Evolutionary conservation across 2,888 invertebrate species (phyloP), one percentile per base, ranked within the genome.

Genomic region (Venusia cambrica): DNA sequence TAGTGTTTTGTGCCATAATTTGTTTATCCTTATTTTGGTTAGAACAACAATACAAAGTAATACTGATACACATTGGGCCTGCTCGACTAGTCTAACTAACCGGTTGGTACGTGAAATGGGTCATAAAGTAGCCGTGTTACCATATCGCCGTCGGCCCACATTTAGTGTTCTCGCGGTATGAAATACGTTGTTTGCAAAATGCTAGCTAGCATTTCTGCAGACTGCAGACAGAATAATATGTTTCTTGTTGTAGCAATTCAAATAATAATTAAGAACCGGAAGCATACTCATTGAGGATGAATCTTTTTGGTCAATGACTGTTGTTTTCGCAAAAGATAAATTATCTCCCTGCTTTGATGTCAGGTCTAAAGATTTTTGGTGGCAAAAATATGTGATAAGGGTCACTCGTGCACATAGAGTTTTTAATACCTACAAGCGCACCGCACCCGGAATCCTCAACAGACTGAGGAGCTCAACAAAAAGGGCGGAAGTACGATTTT

Each of bases 161-260:
- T 44, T 28, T 24, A 35, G 36, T 16, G 28, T 27, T 29, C 27
- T 38, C 29, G 34, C 36, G 37, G 22, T 38, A 36, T 39, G 37
- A 40, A 38, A 40, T 40, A 43, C 27, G 26, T 25, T 38, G 35
- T 40, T 34, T 21, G 31, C 35, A 30, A 43, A n/a, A 33, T 38
- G 5, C 27, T 18, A 19, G 20, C n/a, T 19, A 18, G 27, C 37
- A 35, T 38, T 41, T 31, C 14, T 18, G 34, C 19, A 25, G 43
- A 44, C 14, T 18, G 34, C 19, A 25, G 43, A 44, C 34, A 37
- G 38, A 16, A 20, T 38, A 40, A 48, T 29, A 17, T 19, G 24
- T 25, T 28, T 22, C 22, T 9, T 24, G 22, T 25, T 25, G 26
- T 34, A 17, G 11, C 19, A 22, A 33, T 38, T 38, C 22, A 27